Conservation (phyloP, 2,797 vertebrate species). For the Sphaeramia orbicularis region DNA sequence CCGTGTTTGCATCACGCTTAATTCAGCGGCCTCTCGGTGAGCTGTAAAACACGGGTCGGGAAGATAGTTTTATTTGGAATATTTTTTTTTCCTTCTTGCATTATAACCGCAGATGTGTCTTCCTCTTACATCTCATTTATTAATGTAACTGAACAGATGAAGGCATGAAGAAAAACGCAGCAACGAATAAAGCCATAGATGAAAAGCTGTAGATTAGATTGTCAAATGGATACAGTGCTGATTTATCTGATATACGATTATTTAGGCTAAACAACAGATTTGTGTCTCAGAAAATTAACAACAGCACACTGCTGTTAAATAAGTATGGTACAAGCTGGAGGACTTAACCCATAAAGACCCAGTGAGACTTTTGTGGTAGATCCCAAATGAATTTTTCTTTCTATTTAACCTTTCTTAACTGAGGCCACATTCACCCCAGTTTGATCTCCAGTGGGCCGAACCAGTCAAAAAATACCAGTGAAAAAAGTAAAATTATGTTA, state of each 20-base stretch:
- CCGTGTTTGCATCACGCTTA: slow-evolving; percentile 75
- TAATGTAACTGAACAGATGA: slow-evolving; percentile 67
- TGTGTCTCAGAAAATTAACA: slow-evolving; percentile 31
- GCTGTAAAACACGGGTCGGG: slow-evolving; percentile 66
- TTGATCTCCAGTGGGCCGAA: too few relatives aligned
- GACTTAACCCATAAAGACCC: too few relatives aligned
- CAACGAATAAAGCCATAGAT: slow-evolving; percentile 52
- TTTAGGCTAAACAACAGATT: slow-evolving; percentile 41
- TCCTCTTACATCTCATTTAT: slow-evolving; percentile 76
- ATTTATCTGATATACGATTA: slow-evolving; percentile 55
- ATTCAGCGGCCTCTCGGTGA: slow-evolving; percentile 72
- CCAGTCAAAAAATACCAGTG: too few relatives aligned
- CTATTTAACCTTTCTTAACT: too few relatives aligned
- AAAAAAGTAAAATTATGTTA: too few relatives aligned
- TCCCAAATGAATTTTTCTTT: too few relatives aligned
- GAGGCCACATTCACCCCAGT: too few relatives aligned
- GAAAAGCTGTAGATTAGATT: slow-evolving; percentile 66
- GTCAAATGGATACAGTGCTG: slow-evolving; percentile 45
- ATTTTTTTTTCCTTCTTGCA: slow-evolving; percentile 38
- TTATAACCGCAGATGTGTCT: slow-evolving; percentile 55
- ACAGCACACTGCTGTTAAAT: slow-evolving; percentile 17
- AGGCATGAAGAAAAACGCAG: slow-evolving; percentile 21
- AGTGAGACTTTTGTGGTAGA: too few relatives aligned
- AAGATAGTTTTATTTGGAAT: slow-evolving; percentile 54
- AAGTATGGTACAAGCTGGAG: slow-evolving; percentile 10